Evolutionary conservation across 2,113 vertebrate genomes (phyloP).

Genomic region (Onychorhynchus coronatus): DNA sequence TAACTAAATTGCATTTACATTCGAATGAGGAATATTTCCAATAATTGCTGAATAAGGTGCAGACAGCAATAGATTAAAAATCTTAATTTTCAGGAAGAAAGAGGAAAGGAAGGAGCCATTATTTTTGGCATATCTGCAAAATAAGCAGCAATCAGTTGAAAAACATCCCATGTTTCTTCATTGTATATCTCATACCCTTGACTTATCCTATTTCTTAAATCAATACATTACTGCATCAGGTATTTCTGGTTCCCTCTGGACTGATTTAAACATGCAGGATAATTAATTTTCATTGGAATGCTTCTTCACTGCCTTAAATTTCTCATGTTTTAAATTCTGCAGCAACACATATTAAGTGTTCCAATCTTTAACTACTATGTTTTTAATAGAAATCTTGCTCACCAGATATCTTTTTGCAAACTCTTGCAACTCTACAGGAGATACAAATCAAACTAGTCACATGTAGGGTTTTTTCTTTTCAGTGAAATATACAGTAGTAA

Average conservation of each 20-base stretch:
- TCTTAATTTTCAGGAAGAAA: constrained; percentile 55
- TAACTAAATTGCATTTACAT: background rate
- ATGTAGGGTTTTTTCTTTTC: background rate
- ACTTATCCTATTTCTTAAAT: constrained; percentile 69
- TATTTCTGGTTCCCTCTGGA: constrained; percentile 65
- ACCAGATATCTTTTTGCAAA: constrained; percentile 29
- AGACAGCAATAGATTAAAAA: constrained; percentile 33
- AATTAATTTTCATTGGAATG: constrained; percentile 62
- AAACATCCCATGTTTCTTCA: constrained; percentile 47
- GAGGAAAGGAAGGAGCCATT: constrained; percentile 49
- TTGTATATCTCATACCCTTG: constrained; percentile 66
- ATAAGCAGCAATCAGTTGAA: constrained; percentile 64
- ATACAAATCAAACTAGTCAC: constrained; percentile 54
- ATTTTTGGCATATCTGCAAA: constrained; percentile 68
- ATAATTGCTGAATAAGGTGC: constrained; percentile 12
- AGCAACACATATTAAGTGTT: constrained; percentile 61
- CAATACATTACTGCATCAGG: constrained; percentile 72
- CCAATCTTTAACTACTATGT: constrained; percentile 56
- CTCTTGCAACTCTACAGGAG: constrained; percentile 49
- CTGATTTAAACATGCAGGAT: constrained; percentile 59
- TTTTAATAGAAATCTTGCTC: constrained; percentile 65
- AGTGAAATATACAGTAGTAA: constrained; percentile 6
- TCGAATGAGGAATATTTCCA: constrained; percentile 35
- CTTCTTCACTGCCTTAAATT: constrained; percentile 54
- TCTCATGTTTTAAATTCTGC: constrained; percentile 64